Base-by-base conservation (phyloP, 2,113 vertebrate species). In the Dasyornis broadbenti region DNA sequence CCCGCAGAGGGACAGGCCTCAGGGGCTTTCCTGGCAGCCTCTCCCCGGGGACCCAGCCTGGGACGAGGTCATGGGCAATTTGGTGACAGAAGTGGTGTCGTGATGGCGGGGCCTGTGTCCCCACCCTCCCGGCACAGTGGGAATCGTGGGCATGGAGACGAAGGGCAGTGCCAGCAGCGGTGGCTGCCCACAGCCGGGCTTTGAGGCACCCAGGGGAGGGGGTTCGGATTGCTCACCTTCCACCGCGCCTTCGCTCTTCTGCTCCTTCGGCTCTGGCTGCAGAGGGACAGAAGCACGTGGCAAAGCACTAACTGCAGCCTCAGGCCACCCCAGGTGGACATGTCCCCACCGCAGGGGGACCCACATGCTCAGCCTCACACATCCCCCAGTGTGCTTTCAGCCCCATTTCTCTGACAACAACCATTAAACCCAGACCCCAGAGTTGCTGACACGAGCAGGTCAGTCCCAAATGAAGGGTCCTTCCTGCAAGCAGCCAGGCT, bases 1-100 rank as follows among this genome's bases (percentile, higher is more conserved):
- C 70, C n/a, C 1, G 7, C 44, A 19, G 35, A 37, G 31, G 75
- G 9, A 70, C 31, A n/a, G 63, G 35, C 14, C 22, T 23, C 10
- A 13, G n/a, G 44, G 57, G 37, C 24, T 24, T 26, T 37, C 57
- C 61, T 37, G 50, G 33, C 50, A 78, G 45, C 42, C 17, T 30
- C 30, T 45, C 5, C 27, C 47, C 19, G 2, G 10, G 44, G 24
- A 35, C 20, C 28, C 56, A 28, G 50, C n/a, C 28, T 4, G 42
- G 35, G 39, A 31, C 0, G 1, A 26, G 52, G 59, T 31, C 40
- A 15, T 0, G 1, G 72, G 30, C 1, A 3, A 6, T 22, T 6
- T 66, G 78, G 73, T 64, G 64, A 76, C 59, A 80, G 30, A 7
- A 2, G 3, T 7, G 39, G 37, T 5, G 31, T 1, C 1, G 1